Conservation (phyloP, 2,888 invertebrate species). For the Drosophila putrida region DNA sequence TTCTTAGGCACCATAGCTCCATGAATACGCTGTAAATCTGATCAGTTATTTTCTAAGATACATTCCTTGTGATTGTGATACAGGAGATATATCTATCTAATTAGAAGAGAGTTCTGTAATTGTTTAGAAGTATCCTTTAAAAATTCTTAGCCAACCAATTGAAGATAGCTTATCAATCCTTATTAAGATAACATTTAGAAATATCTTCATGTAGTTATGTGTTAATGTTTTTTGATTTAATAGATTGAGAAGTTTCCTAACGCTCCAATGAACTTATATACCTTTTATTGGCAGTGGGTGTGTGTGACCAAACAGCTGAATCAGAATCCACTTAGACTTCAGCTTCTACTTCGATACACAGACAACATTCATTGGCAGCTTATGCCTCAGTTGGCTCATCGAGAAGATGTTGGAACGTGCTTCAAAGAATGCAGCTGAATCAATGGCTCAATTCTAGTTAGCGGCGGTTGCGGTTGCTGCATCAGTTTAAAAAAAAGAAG, state of each 20-base stretch:
- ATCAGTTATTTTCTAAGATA: too few relatives aligned
- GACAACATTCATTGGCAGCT: conserved; percentile 57
- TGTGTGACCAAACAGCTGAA: not conserved
- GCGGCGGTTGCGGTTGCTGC: conserved; percentile 35
- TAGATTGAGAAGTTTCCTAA: not conserved
- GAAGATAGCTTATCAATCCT: too few relatives aligned
- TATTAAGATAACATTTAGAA: too few relatives aligned
- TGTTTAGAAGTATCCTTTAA: not conserved
- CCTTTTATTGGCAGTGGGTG: not conserved
- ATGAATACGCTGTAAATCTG: not conserved
- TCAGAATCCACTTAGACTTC: conserved; percentile 28
- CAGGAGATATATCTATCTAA: not conserved
- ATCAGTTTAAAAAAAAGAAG: conserved; percentile 41
- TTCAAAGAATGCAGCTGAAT: conserved; percentile 36
- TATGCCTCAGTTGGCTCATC: conserved; percentile 40
- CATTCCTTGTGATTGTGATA: not conserved
- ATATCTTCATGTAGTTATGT: too few relatives aligned
- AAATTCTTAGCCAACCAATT: not conserved
- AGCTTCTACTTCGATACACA: conserved; percentile 33
- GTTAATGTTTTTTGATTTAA: not conserved
- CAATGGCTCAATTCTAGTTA: conserved; percentile 53
- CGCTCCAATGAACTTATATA: not conserved
- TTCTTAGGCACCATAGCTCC: not conserved
- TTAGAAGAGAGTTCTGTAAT: not conserved
- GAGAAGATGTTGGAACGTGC: conserved; percentile 36